Conservation (phyloP, 64 coral and sea anemone genomes). For the Dendronephthya gigantea region DNA sequence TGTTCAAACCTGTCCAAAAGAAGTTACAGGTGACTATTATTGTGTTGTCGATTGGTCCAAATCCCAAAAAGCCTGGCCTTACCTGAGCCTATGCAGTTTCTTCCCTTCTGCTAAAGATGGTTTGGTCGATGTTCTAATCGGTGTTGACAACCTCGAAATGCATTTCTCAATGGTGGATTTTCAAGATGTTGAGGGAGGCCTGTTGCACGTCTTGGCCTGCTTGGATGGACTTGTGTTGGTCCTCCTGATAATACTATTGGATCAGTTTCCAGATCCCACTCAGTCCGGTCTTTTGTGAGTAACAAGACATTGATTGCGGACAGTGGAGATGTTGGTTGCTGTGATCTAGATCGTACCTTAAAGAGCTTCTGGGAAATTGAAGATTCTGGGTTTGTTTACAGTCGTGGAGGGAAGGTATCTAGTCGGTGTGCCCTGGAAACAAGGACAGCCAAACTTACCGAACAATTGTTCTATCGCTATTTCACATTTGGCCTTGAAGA, state of each 20-base stretch:
- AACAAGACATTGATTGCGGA: background rate
- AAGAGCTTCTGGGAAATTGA: background rate
- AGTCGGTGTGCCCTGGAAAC: slow-evolving; percentile 10
- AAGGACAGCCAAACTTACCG: background rate
- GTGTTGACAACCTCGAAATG: background rate
- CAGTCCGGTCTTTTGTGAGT: background rate
- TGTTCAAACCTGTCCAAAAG: background rate
- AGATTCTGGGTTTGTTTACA: background rate
- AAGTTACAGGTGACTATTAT: background rate
- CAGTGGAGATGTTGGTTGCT: background rate
- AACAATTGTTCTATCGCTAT: slow-evolving; percentile 10
- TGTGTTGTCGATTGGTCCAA: background rate
- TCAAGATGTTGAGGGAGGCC: background rate
- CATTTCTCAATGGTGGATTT: slow-evolving; percentile 7
- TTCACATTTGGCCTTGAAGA: background rate
- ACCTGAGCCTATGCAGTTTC: background rate
- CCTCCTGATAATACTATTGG: background rate
- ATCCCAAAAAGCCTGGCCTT: background rate
- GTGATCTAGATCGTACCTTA: background rate
- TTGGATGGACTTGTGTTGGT: background rate
- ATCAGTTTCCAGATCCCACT: slow-evolving; percentile 1
- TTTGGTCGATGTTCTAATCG: slow-evolving; percentile 8
- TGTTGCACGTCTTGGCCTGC: background rate
- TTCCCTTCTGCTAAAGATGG: background rate
- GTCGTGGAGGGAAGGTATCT: slow-evolving; percentile 25